Base-by-base conservation (phyloP, 2,888 invertebrate genomes). In the Trichopria drosophilae region DNA sequence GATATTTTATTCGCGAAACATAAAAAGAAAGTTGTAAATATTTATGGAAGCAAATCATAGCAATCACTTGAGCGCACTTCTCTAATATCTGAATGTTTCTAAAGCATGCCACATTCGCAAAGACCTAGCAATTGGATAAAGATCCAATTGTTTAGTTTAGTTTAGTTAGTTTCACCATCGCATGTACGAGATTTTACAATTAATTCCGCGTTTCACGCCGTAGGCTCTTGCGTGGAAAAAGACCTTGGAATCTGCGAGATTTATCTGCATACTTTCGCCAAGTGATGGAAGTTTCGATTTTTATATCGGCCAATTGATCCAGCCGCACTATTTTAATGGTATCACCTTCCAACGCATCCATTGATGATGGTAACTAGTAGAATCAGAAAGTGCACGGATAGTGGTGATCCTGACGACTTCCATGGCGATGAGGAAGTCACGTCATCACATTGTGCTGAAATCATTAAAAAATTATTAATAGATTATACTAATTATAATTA, bases 391-490 rank as follows among this genome's bases (percentile, higher is more conserved):
- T 61, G 55, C 41, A 60, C 60, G 41, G 62, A 64, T 12, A 56
- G 53, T 23, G 61, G 60, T 9, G 65, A 62, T 40, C 62, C 63
- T 20, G 62, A 60, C 10, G 66, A 67, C 45, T 65, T 63, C 67
- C 68, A 64, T 52, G 70, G 66, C 32, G 67, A 64, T 47, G 71
- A 69, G 5, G 68, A 67, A 23, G 72, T 69, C 13, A 68, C 65
- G 48, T 71, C 71, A 26, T 67, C 69, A 50, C 72, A 73, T 60
- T 71, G 71, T 29, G 67, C 72, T 73, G 64, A 0, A 67, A 68
- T 39, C 9, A n/a, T n/a, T n/a, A n/a, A n/a, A n/a, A n/a, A n/a
- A n/a, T n/a, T 20, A 15, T n/a, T n/a, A 16, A 35, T n/a, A n/a
- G n/a, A n/a, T n/a, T n/a, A n/a, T n/a, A n/a, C n/a, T n/a, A n/a